Percentiles rank a stretch among this genome's conserved stretches.
These are phyloP conservation scores for Drosophila sturtevanti DNA, from an alignment of 1,140 invertebrate genomes.

Conservation along the genomic window DNA sequence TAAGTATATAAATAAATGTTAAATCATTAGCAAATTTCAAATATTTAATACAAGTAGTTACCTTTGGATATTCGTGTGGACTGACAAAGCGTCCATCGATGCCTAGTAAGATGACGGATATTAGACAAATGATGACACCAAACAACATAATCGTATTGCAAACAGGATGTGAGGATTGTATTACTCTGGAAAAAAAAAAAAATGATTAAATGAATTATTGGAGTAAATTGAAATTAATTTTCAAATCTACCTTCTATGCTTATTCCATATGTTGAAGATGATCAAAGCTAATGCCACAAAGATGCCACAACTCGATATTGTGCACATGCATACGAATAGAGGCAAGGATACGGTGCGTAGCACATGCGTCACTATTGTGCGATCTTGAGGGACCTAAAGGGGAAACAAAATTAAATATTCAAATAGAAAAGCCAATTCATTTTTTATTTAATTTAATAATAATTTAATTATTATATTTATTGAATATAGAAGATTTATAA, in stretches of 20 bases:
- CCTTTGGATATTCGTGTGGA: slow-evolving; percentile 87
- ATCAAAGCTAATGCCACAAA: slow-evolving; percentile 91
- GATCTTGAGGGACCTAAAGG: slow-evolving; percentile 85
- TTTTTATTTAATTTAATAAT: no score
- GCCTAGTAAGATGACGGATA: slow-evolving; percentile 95
- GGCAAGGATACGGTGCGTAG: slow-evolving; percentile 93
- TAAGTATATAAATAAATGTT: background rate
- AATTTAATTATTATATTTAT: background rate
- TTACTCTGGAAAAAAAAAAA: slow-evolving; percentile 88
- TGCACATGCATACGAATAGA: slow-evolving; percentile 95
- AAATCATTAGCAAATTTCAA: background rate
- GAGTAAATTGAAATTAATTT: fast-evolving
- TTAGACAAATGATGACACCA: slow-evolving; percentile 96
- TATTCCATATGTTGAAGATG: slow-evolving; percentile 94
- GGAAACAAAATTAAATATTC: background rate
- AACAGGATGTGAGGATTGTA: slow-evolving; percentile 97
- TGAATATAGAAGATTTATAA: slow-evolving; percentile 4
- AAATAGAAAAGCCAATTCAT: no score
- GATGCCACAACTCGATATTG: slow-evolving; percentile 93
- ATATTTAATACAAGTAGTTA: background rate
- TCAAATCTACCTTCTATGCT: slow-evolving; percentile 90
- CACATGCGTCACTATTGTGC: slow-evolving; percentile 93
- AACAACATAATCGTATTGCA: slow-evolving; percentile 98
- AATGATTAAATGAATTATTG: no score
- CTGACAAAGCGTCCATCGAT: slow-evolving; percentile 93